Base-by-base conservation (phyloP, 2,888 invertebrate genomes). In the Drosophila atripex region DNA sequence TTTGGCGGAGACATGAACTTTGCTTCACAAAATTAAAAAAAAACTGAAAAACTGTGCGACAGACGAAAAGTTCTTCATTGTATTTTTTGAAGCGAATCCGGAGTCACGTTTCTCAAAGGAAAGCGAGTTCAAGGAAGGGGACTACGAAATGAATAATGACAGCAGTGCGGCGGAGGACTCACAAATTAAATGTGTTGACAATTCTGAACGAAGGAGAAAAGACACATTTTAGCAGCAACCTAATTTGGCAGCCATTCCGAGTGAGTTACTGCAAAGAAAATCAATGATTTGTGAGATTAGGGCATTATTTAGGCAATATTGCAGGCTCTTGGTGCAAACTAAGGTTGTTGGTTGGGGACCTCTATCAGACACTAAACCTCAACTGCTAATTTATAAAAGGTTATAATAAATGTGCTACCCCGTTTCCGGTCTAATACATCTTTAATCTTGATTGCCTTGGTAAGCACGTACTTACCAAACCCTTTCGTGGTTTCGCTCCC, bases 1-100 rank as follows among this genome's bases (percentile, higher is more conserved):
- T 83, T 50, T 46, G 46, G 21, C 43, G 72, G 70, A 70, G 77
- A 86, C 76, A 74, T 54, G 65, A 38, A 71, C 52, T 54, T 32
- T 39, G 43, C 49, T 60, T 47, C n/a, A 69, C 57, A 47, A 52
- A 39, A 70, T 70, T 46, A 46, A 69, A 50, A 46, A 69, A 50
- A 14, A 50, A 14, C 25, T 14, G 46, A 3, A 16, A 11, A 7
- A 21, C 1, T 12, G 7, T n/a, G 16, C 30, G 49, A 30, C 35
- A 25, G 43, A 64, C 18, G 43, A 18, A 45, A 50, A 50, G 28
- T 45, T 63, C 21, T 59, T 49, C 23, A 28, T 38, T 46, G 47
- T 47, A n/a, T 30, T 41, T 28, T 28, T 47, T 11, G 12, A 1
- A 8, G 12, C 50, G 35, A 63, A 35, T 43, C 35, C 64, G 35